Conservation (phyloP, 1,140 invertebrate genomes). For the Trypoxylus dichotomus region DNA sequence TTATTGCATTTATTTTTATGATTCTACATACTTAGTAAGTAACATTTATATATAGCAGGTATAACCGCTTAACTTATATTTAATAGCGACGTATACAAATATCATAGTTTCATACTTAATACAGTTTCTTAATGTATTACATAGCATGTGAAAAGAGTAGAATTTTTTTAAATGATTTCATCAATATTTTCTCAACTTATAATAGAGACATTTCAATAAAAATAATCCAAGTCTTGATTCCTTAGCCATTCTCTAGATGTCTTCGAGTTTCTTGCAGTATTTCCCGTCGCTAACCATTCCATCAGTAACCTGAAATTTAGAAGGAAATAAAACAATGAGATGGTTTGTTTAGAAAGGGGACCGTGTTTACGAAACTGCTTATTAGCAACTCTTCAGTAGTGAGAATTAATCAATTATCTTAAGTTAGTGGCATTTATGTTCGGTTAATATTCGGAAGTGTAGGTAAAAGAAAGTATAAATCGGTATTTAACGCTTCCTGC, state of each 20-base stretch:
- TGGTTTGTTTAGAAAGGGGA: background rate
- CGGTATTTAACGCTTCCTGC: background rate
- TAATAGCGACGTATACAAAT: conserved; percentile 26
- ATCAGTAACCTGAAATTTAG: conserved; percentile 36
- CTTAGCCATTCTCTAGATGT: conserved; percentile 22
- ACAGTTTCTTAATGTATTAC: background rate
- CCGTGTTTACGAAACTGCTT: background rate
- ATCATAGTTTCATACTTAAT: conserved; percentile 24
- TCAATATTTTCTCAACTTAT: conserved; percentile 28
- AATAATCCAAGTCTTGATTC: conserved; percentile 31
- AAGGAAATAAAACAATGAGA: background rate
- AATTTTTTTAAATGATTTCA: conserved; percentile 30
- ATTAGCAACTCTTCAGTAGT: background rate
- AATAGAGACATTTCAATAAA: conserved; percentile 2
- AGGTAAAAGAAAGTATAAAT: background rate
- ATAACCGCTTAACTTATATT: conserved; percentile 17
- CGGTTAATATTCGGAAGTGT: background rate
- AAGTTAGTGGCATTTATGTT: background rate
- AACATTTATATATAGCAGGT: background rate
- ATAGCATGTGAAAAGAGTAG: conserved; percentile 31
- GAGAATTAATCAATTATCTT: background rate
- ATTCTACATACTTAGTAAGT: conserved; percentile 15
- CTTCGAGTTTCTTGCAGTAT: conserved; percentile 17
- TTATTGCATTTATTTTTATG: conserved; percentile 28
- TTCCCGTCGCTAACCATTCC: conserved; percentile 36